A percentile compares a stretch with the other conserved stretches of the same genome.
phyloP scores from a whole-genome alignment of 2,888 invertebrate genomes.

The Ennomos erosarius region DNA sequence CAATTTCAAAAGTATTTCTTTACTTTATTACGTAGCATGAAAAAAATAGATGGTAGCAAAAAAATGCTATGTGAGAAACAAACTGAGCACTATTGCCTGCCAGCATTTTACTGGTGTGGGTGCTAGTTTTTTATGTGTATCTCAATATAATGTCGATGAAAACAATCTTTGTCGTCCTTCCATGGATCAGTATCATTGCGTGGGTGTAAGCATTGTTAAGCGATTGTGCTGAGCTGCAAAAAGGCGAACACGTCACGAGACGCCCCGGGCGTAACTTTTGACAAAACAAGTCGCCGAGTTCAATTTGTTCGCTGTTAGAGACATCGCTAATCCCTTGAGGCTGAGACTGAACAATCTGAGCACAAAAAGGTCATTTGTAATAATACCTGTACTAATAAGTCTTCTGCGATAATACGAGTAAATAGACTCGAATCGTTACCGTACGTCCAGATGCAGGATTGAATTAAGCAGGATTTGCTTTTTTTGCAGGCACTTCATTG shows the following conservation, averaged over 20 bases:
- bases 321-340: conserved; percentile 61
- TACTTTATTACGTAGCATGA: too few relatives aligned
- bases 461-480: conserved; percentile 1
- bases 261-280: conserved; percentile 69
- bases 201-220: conserved; percentile 59
- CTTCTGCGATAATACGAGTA: conserved; percentile 10
- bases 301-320: conserved; percentile 79
- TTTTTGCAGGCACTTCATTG: conserved; percentile 4
- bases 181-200: conserved; percentile 38
- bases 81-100: conserved; percentile 3
- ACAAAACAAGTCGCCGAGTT: conserved; percentile 58
- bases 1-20: too few relatives aligned
- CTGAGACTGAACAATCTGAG: conserved; percentile 51
- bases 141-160: conserved; percentile 13
- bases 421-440: conserved; percentile 24
- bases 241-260: conserved; percentile 67
- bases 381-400: conserved; percentile 7
- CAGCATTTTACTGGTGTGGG: conserved; percentile 1
- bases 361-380: conserved; percentile 59
- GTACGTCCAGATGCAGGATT: conserved; percentile 12
- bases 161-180: conserved; percentile 15
- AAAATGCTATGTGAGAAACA: too few relatives aligned
- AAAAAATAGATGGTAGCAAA: too few relatives aligned
- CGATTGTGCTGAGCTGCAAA: conserved; percentile 67
- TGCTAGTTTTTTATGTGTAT: conserved; percentile 5